Evolutionary conservation across 2,888 invertebrate species (phyloP), one percentile per base, ranked within the genome.

Genomic region (Metellina segmentata): DNA sequence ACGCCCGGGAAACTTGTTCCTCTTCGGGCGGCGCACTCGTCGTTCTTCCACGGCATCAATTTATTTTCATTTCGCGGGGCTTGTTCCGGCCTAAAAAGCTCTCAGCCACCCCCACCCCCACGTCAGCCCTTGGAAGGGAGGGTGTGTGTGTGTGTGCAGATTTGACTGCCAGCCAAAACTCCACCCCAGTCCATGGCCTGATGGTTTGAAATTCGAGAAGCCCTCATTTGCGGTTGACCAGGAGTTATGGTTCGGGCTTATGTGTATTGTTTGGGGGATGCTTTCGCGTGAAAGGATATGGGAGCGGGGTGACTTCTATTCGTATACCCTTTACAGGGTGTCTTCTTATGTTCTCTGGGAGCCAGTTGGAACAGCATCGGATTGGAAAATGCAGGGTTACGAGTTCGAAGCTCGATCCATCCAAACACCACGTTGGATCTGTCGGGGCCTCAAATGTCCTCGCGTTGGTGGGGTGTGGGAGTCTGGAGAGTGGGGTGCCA

Each of bases 41-140:
- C n/a, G 70, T 13, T 13, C 6, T 34, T 19, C 70, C 34, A 81
- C 74, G 69, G 74, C 74, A 69, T 53, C 88, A 61, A 89, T 89
- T 89, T 89, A 89, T 89, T 81, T 81, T 89, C 88, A 81, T 81
- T 81, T 81, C 81, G 13, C 81, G 81, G 52, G 16, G 81, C 81
- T 81, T 81, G 81, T 81, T 81, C 61, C 81, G 61, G 20, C n/a
- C 74, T 74, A 74, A 74, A 74, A 77, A 49, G 61, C 48, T 34
- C 13, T 83, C 83, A 53, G 69, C 8, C 53, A 19, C 13, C 16
- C 70, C 7, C 49, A 34, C 8, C 70, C 16, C 69, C 70, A 19
- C 70, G 70, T 70, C 20, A 52, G 52, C 49, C 7, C 48, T 51
- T 7, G n/a, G 19, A n/a, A n/a, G 72, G 72, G 19, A 34, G 19